Base-by-base conservation (phyloP, 2,888 invertebrate genomes). In the Oscheius sp. region DNA sequence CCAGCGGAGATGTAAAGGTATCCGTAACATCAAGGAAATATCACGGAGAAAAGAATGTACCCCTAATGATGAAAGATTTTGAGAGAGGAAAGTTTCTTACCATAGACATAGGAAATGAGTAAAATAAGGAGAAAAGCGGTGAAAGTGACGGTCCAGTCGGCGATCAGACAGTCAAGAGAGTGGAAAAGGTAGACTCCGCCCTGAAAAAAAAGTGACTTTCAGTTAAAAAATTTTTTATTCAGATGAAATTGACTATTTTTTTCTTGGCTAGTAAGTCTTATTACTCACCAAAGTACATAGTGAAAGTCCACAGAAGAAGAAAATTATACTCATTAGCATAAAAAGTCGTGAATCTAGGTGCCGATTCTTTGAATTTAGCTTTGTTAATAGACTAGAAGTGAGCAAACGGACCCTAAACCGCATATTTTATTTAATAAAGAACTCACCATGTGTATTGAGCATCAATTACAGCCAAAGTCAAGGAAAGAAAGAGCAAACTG, bases 101-200 rank as follows among this genome's bases (percentile, higher is more conserved):
- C 84, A 59, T 84, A 85, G 6, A 75, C 75, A 67, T 78, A 81
- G 63, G 82, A 82, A 45, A 84, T 80, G 44, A 85, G 68, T 2
- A 82, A 33, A 9, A 85, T 71, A 32, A 80, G 76, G 14, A 82
- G 65, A 4, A 84, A 66, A 3, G 75, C 74, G 26, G 83, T 59
- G 0, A 82, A 77, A 59, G 82, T 84, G 2, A 83, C 80, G 61
- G 82, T 83, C 83, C 84, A 85, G 64, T 82, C 83, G 32, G 83
- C 82, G 61, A 84, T 84, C 20, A 85, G 71, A 32, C 80, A 80
- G 56, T 84, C 84, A 30, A 84, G 78, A n/a, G 84, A 73, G 47
- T 84, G 84, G 69, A 84, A 84, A 17, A 84, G 74, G 70, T 73
- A 84, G 51, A 84, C 84, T 22, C 84, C 84, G 22, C 84, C 84